Conservation (phyloP, 2,888 invertebrate genomes). For the Mythimna pallens region DNA sequence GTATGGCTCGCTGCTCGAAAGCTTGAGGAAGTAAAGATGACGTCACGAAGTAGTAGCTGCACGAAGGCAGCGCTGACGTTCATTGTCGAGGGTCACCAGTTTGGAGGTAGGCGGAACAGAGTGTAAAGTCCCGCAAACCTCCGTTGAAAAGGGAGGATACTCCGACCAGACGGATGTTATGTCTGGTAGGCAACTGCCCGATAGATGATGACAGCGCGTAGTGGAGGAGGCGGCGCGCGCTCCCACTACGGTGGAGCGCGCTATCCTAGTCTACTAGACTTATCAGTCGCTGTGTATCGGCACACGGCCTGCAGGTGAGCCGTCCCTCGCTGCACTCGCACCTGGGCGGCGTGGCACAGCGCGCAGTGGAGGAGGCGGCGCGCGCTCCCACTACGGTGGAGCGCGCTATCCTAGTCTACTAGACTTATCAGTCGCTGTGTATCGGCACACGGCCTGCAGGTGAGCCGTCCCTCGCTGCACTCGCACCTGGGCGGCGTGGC, state of each 20-base stretch:
- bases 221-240: conserved; percentile 73
- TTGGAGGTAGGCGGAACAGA: no score
- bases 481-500: conserved; percentile 80
- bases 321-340: conserved; percentile 85
- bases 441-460: conserved; percentile 80
- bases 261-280: background rate
- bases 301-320: conserved; percentile 81
- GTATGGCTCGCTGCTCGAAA: no score
- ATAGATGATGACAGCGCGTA: no score
- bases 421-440: conserved; percentile 59
- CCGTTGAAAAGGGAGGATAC: no score
- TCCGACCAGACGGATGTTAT: no score
- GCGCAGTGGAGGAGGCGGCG: conserved; percentile 68
- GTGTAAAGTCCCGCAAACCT: no score
- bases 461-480: conserved; percentile 80
- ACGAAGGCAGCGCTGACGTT: no score
- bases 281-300: conserved; percentile 67
- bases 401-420: background rate
- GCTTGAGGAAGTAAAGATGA: no score
- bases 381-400: conserved; percentile 72
- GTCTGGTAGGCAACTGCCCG: no score
- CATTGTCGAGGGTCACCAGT: no score
- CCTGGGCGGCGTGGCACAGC: conserved; percentile 72
- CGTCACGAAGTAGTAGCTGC: no score
- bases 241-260: conserved; percentile 63